Percentiles rank a stretch among this genome's conserved stretches.
Conservation (phyloP, 2,113 vertebrate species). For the Indicator maculatus region DNA sequence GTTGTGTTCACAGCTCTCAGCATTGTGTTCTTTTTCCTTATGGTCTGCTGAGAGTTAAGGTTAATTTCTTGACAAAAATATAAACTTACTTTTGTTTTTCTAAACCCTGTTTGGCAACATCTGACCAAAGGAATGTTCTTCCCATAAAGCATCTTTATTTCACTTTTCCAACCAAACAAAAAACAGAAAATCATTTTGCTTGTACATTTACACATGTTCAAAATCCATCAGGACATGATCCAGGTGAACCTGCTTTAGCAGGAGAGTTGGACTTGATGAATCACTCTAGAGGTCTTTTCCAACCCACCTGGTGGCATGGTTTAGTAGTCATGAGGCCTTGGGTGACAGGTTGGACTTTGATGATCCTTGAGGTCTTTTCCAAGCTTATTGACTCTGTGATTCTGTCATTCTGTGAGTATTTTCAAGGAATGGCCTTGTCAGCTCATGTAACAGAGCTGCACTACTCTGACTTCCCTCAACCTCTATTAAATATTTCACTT, state of each 20-base stretch:
- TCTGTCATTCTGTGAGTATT: background rate
- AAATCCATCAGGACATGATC: too few relatives aligned
- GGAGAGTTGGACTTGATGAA: too few relatives aligned
- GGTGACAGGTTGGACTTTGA: too few relatives aligned
- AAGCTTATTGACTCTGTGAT: too few relatives aligned
- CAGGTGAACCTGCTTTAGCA: too few relatives aligned
- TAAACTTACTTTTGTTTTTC: background rate
- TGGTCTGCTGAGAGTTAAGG: background rate
- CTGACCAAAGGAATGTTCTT: background rate
- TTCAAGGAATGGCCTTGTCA: background rate
- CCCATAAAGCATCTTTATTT: background rate
- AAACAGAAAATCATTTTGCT: background rate
- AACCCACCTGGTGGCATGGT: too few relatives aligned
- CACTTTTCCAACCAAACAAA: background rate
- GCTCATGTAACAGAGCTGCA: background rate
- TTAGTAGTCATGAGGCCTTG: too few relatives aligned
- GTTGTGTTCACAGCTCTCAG: background rate
- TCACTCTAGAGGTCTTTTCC: too few relatives aligned
- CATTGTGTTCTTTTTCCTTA: background rate
- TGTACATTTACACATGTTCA: background rate
- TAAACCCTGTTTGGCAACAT: background rate
- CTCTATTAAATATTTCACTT: background rate
- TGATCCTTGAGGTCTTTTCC: too few relatives aligned
- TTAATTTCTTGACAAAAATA: background rate
- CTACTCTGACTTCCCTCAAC: background rate